These are phyloP conservation scores for Cyphomyrus discorhynchus DNA, from an alignment of 2,113 vertebrate species.

Conservation along the genomic window DNA sequence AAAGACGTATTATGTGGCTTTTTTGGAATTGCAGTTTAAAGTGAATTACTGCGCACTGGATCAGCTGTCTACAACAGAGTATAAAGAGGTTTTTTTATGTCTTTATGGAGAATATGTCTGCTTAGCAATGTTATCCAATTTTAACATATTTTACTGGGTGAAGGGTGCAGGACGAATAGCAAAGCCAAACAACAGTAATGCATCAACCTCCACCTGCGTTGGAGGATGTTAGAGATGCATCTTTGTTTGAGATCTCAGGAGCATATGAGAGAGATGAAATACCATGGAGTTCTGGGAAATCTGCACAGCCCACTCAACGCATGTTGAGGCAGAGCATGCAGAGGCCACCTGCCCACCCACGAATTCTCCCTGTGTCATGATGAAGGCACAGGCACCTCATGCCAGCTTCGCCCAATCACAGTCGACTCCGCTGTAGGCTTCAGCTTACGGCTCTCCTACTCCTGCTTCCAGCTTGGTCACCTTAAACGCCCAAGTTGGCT, in stretches of 20 bases:
- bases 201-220: background rate
- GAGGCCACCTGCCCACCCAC: background rate
- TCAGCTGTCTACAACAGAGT: background rate
- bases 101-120: background rate
- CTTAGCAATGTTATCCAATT: background rate
- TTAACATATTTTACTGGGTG: background rate
- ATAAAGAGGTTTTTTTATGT: background rate
- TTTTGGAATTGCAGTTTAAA: background rate
- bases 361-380: background rate
- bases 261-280: background rate
- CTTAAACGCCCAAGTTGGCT: background rate
- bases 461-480: background rate
- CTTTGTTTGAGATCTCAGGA: background rate
- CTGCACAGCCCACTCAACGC: background rate
- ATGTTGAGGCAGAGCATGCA: background rate
- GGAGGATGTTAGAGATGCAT: background rate
- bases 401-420: background rate
- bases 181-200: background rate
- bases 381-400: background rate
- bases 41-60: background rate
- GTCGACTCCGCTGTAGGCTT: background rate
- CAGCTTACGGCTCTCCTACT: background rate
- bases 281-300: background rate
- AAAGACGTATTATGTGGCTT: background rate
- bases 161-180: background rate